Evolutionary conservation across 1,140 invertebrate genomes (phyloP).

Genomic region (Periplaneta americana): DNA sequence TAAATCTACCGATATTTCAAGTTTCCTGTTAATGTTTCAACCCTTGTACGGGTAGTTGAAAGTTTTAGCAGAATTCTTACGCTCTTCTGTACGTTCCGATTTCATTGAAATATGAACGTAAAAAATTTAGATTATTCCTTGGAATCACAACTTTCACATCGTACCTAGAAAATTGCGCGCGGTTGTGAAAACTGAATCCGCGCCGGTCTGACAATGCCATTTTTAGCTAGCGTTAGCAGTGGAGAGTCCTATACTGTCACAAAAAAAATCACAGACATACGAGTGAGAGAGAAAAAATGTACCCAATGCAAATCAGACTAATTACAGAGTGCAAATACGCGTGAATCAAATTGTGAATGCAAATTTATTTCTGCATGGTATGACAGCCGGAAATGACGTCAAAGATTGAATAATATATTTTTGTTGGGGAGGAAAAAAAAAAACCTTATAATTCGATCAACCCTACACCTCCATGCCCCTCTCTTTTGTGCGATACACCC

Average conservation of each 20-base stretch:
- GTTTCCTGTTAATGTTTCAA: too few species aligned
- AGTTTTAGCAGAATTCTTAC: too few species aligned
- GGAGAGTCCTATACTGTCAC: not conserved
- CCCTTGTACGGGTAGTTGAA: too few species aligned
- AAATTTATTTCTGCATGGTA: conserved; percentile 1
- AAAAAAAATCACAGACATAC: not conserved
- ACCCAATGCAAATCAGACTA: conserved; percentile 16
- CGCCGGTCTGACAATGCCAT: not conserved
- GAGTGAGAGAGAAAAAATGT: not conserved
- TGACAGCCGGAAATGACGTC: conserved; percentile 3
- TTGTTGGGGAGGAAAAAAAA: not conserved
- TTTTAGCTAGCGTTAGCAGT: not conserved
- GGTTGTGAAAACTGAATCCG: not conserved
- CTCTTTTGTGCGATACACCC: not conserved
- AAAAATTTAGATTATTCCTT: not conserved
- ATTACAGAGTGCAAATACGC: conserved; percentile 15
- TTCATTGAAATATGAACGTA: too few species aligned
- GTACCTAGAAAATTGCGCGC: not conserved
- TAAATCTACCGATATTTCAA: too few species aligned
- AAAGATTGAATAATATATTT: conserved; percentile 11
- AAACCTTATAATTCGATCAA: conserved; percentile 8
- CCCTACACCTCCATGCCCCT: not conserved
- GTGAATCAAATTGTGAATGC: conserved; percentile 8
- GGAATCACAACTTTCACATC: not conserved
- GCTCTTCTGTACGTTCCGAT: too few species aligned